Conservation (phyloP, 2,113 vertebrate species). For the Parus major region DNA sequence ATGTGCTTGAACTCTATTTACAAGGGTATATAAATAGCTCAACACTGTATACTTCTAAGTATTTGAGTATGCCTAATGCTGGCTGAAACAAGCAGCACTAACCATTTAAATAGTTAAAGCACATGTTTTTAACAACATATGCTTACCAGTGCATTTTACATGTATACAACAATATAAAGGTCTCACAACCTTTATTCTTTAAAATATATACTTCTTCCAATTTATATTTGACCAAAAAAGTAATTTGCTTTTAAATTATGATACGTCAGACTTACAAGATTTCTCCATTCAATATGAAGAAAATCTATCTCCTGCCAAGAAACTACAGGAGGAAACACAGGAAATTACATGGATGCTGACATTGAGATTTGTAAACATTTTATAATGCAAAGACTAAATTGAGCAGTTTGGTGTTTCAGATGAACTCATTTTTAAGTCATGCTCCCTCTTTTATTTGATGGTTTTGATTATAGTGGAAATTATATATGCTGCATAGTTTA, state of each 20-base stretch:
- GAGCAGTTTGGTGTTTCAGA: neutral
- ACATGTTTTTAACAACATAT: neutral
- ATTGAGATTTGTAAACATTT: neutral
- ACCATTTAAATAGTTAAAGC: neutral
- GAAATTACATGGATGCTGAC: neutral
- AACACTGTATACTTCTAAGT: rapidly evolving
- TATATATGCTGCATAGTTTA: neutral
- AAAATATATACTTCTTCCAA: neutral
- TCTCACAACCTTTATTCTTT: neutral
- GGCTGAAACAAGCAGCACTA: neutral
- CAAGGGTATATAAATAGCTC: neutral
- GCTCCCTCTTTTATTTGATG: neutral
- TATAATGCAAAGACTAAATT: neutral
- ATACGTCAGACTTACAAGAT: neutral
- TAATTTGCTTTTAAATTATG: neutral
- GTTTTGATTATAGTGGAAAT: neutral
- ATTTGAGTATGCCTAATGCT: neutral
- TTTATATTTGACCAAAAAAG: neutral
- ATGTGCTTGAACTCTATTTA: neutral
- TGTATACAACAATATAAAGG: neutral
- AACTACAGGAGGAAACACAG: neutral
- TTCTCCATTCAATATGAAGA: neutral
- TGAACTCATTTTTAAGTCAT: neutral
- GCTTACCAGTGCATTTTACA: neutral
- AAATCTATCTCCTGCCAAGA: neutral